Base-by-base conservation (phyloP, 2,797 vertebrate species). In the Pseudochromis fuscus region DNA sequence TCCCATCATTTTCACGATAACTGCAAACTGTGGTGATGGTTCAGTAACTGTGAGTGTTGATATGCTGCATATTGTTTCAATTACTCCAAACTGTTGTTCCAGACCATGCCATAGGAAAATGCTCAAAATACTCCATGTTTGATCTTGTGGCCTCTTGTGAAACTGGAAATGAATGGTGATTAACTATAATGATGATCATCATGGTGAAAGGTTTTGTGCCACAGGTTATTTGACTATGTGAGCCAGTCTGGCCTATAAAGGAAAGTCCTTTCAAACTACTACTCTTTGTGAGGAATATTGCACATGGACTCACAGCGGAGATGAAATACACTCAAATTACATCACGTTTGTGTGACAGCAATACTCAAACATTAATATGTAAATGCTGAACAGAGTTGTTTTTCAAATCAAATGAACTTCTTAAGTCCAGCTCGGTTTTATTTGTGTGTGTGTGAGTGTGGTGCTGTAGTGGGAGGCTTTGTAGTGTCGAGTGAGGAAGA, bases 121-220 rank as follows among this genome's bases (percentile, higher is more conserved):
- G 69, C 89, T 88, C 75, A 88, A 92, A 90, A 91, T 88, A 88
- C 85, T 82, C 87, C 63, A 62, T 79, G 89, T 90, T 92, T 92
- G 90, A 93, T 93, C 89, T 85, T 82, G 90, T 77, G 90, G 88
- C 67, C 59, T 91, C 75, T 91, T 93, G 91, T 88, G 89, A 93
- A 92, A 89, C 87, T 90, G 84, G 85, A 90, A 92, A 91, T 91
- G 83, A 93, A 88, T 72, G 77, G 83, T 88, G 89, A 91, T 91
- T 93, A 91, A 90, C 81, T 88, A 82, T 91, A 84, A 92, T 88
- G 79, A 91, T 85, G 81, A 90, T 89, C 87, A 88, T 89, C 81
- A 73, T 83, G 86, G 88, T 84, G 77, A 91, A 91, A 91, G 80
- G 77, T 87, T 87, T 76, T 88, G 68, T 87, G 87, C 88, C 87